These are phyloP conservation scores for Paramormyrops kingsleyae DNA, from an alignment of 2,113 vertebrate genomes.

Conservation along the genomic window DNA sequence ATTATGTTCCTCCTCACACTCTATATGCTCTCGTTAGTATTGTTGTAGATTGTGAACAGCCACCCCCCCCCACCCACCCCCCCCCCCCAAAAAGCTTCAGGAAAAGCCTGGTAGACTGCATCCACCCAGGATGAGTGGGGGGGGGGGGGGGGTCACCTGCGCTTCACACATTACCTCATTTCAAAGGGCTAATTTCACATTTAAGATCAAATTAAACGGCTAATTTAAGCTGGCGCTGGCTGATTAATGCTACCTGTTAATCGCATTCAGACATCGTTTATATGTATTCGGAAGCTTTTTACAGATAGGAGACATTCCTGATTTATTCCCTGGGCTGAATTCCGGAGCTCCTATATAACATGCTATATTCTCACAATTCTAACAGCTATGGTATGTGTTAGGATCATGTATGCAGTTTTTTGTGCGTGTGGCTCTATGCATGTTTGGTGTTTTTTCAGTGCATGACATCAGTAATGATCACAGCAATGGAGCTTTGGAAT, in stretches of 20 bases:
- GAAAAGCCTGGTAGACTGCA: neutral
- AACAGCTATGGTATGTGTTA: neutral
- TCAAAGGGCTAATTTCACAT: constrained; percentile 3
- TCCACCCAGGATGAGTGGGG: neutral
- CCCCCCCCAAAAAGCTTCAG: neutral
- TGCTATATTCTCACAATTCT: neutral
- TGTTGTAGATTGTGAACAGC: neutral
- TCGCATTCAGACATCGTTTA: neutral
- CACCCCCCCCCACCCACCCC: neutral
- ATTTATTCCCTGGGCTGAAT: neutral
- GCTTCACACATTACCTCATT: neutral
- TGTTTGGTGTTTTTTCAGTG: neutral
- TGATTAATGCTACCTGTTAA: constrained; percentile 3
- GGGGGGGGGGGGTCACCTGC: neutral
- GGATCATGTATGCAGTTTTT: neutral
- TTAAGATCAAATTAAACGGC: constrained; percentile 1
- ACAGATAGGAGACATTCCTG: neutral
- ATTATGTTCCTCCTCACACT: neutral
- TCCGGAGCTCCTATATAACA: neutral
- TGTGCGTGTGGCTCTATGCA: neutral
- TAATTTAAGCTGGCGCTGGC: neutral
- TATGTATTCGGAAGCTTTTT: neutral
- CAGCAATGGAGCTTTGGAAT: neutral
- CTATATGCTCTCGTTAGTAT: neutral
- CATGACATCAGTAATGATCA: neutral